Base-by-base conservation (phyloP, 2,888 invertebrate species). In the Barypeithes pellucidus region DNA sequence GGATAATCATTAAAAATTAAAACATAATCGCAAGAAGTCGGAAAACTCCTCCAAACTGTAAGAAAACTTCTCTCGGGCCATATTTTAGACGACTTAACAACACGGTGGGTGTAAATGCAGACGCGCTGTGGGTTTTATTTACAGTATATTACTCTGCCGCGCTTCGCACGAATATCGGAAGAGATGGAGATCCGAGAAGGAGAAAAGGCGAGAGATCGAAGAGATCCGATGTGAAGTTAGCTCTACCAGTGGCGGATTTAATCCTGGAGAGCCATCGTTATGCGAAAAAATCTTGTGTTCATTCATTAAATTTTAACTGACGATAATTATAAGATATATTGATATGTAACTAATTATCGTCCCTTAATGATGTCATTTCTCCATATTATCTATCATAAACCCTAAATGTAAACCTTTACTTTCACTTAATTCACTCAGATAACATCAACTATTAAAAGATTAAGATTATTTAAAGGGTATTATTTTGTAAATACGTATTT, bases 81-180 rank as follows among this genome's bases (percentile, higher is more conserved):
- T 73, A 73, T 73, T 73, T 73, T 63, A 73, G 65, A 14, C 65
- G 65, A 65, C 75, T 72, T 78, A 79, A 77, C 79, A 79, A 79
- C 76, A 77, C 76, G 77, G 80, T 80, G 77, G 80, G 80, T 78
- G 78, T 78, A 72, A 75, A 79, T 77, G 77, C 77, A 79, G 77
- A 77, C 78, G 66, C 67, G 67, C 72, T 76, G 79, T 79, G 77
- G 74, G 74, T 70, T 74, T 74, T 74, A 74, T 74, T 74, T 74
- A 74, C 74, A 70, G 68, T 70, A 74, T 74, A 74, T 74, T 70
- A 67, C 67, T 66, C 65, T 74, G 69, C 73, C 69, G 72, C 69
- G 72, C 67, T 72, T 72, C 67, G 72, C 72, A 63, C 62, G 72
- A 67, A 72, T 72, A 72, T 72, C 72, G 72, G 67, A 73, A 73